Conservation (phyloP, 1,140 invertebrate genomes). For the Drosophila santomea region DNA sequence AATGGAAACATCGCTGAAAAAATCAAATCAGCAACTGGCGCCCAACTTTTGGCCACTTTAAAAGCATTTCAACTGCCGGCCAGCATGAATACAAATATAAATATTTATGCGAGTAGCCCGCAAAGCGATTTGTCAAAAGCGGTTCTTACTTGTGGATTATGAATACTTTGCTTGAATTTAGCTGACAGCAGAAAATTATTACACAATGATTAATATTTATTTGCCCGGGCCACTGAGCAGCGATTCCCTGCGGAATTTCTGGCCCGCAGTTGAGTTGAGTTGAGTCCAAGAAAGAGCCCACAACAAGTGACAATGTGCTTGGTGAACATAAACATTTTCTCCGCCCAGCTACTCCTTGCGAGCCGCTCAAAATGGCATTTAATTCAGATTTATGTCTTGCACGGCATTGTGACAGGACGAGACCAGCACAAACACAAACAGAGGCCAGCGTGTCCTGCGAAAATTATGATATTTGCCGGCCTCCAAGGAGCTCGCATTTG, state of each 20-base stretch:
- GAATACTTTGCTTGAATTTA: conserved; percentile 84
- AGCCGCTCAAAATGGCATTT: conserved; percentile 73
- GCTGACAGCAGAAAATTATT: conserved; percentile 84
- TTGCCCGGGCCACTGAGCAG: conserved; percentile 64
- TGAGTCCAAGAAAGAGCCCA: conserved; percentile 38
- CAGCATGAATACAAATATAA: conserved; percentile 31
- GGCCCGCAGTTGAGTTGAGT: neutral
- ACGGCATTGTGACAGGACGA: conserved; percentile 70
- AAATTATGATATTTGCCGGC: conserved; percentile 74
- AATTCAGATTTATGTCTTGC: conserved; percentile 80
- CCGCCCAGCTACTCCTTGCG: neutral
- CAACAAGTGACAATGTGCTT: conserved; percentile 75
- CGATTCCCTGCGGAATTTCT: conserved; percentile 14
- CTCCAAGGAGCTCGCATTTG: conserved; percentile 5
- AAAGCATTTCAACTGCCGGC: conserved; percentile 45
- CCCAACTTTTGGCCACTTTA: conserved; percentile 39
- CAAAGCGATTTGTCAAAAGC: conserved; percentile 83
- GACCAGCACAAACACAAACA: conserved; percentile 57
- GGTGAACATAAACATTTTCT: conserved; percentile 64
- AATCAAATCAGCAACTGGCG: conserved; percentile 41
- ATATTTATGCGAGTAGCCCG: conserved; percentile 54
- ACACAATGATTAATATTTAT: conserved; percentile 84
- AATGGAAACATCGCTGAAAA: conserved; percentile 13
- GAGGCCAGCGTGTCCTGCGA: conserved; percentile 59
- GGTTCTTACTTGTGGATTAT: conserved; percentile 83